Evolutionary conservation across 2,888 invertebrate species (phyloP), one percentile per base, ranked within the genome.

Genomic region (Harpalus rufipes): DNA sequence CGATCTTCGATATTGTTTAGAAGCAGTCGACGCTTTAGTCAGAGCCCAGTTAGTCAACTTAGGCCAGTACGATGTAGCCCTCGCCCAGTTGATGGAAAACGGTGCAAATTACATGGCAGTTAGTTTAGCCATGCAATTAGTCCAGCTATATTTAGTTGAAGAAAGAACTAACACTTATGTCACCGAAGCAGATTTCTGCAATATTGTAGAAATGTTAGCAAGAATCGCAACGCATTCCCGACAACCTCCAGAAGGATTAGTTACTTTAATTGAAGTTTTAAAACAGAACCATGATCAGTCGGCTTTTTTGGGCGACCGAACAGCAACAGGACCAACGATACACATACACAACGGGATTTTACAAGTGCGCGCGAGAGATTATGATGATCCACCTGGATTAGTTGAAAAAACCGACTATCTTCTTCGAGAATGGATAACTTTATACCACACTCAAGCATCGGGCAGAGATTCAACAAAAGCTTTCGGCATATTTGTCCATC

Each of bases 331-430:
- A 18, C 96, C 97, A 0, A 96, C 96, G 3, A 95, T 97, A 25
- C 97, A 98, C 90, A 97, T 98, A 89, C 97, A 98, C 90, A 96
- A 97, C 81, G 98, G 98, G 86, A 97, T 98, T 89, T 93, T 96
- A 87, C 96, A 96, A 93, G 96, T 97, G 44, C 94, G 97, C 85
- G 96, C 97, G 32, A 95, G 96, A 81, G 97, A 97, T 88, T 97
- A 96, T 88, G 96, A 97, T 88, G 99, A 99, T 91, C 98, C 98
- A 1, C 97, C 97, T 0, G 98, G 97, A 21, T 92, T 99, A 63
- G 95, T 97, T 88, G 99, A 98, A 89, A 99, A 98, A 91, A 98
- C 98, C 0, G 99, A 99, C 91, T 96, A 93, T 88, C 92, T 99
- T 10, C 93, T 99, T 51, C 94, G 98, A 21, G 99, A 99, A 89